These are phyloP conservation scores for Setophaga petechia DNA, from an alignment of 2,113 vertebrate genomes.

Conservation along the genomic window DNA sequence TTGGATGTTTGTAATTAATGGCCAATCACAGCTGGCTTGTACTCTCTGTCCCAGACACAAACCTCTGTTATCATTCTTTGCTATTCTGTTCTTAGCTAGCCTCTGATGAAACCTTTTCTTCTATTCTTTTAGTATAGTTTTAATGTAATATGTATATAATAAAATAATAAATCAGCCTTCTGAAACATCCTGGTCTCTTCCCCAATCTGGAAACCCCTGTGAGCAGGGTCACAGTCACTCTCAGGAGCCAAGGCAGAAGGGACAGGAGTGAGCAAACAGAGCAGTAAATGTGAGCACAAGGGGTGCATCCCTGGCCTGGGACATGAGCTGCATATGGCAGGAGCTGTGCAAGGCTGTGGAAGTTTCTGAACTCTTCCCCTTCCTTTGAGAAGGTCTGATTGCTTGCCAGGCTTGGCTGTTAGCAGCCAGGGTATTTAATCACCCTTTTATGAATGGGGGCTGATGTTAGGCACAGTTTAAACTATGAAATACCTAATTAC, in stretches of 20 bases:
- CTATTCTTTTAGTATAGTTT: too few relatives aligned
- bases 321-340: not conserved
- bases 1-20: too few relatives aligned
- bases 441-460: not conserved
- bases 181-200: too few relatives aligned
- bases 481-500: not conserved
- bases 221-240: not conserved
- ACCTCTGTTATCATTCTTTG: too few relatives aligned
- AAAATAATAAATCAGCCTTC: too few relatives aligned
- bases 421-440: not conserved
- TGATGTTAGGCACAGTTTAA: not conserved
- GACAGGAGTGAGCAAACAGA: not conserved
- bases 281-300: not conserved
- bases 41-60: too few relatives aligned
- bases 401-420: not conserved
- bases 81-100: too few relatives aligned
- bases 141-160: too few relatives aligned
- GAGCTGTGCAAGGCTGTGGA: not conserved
- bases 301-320: not conserved
- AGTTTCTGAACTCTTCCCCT: not conserved
- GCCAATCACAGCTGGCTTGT: too few relatives aligned
- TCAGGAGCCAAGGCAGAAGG: not conserved
- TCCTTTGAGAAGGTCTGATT: not conserved
- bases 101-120: too few relatives aligned
- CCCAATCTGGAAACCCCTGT: too few relatives aligned